A percentile compares a stretch with the other conserved stretches of the same genome.
Evolutionary conservation across 2,113 vertebrate species (phyloP).

Genomic region (Dolichotis patagonum): DNA sequence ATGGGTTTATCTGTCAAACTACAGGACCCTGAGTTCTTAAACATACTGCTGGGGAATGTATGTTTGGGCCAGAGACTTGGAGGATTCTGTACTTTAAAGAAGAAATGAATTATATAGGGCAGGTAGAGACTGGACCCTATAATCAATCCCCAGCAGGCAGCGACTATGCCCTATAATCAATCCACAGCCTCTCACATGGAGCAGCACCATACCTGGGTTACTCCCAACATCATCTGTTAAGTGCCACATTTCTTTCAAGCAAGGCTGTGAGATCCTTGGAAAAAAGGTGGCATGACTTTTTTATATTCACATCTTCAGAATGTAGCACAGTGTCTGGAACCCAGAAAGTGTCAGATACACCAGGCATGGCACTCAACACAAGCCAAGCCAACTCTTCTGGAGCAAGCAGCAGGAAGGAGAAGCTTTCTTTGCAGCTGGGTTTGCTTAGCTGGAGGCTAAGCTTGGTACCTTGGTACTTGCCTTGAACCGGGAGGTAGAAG

Average conservation of each 20-base stretch:
- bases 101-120: background rate
- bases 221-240: background rate
- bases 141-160: too few species aligned
- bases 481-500: fast-evolving
- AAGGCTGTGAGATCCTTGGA: background rate
- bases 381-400: background rate
- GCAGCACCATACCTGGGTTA: background rate
- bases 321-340: background rate
- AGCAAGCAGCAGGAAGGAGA: background rate
- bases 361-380: background rate
- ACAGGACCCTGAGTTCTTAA: background rate
- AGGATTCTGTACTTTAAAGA: background rate
- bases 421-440: background rate
- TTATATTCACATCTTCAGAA: background rate
- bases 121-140: background rate
- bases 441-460: too few species aligned
- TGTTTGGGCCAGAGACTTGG: background rate
- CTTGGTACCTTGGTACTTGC: background rate
- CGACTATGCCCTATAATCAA: background rate
- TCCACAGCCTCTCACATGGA: background rate
- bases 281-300: background rate
- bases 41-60: background rate
- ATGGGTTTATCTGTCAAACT: background rate
- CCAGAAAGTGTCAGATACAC: background rate
- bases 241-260: background rate